phyloP scores from a whole-genome alignment of 2,113 vertebrate species.

The Monarcha castaneiventris region DNA sequence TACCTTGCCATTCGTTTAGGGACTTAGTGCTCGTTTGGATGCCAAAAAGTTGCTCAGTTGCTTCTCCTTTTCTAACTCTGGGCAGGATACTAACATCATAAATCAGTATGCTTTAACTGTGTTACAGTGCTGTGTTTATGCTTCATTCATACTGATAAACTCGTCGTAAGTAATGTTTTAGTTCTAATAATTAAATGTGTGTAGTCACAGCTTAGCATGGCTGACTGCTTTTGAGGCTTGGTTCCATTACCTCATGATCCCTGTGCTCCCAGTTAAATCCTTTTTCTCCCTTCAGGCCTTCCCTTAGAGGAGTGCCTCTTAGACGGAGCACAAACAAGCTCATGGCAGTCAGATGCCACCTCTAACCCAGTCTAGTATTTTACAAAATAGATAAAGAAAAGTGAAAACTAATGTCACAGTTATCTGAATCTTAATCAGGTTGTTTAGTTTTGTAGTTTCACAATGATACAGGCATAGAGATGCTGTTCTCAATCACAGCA shows the following conservation, averaged over 20 bases:
- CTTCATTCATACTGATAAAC: background rate
- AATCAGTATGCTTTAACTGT: background rate
- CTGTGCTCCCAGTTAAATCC: background rate
- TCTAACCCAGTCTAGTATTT: background rate
- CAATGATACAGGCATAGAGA: background rate
- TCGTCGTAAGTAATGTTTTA: background rate
- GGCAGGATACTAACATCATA: background rate
- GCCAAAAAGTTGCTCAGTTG: background rate
- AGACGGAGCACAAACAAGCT: background rate
- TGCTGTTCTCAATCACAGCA: background rate
- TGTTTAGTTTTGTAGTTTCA: background rate
- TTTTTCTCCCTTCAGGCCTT: background rate
- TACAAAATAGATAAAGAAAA: background rate
- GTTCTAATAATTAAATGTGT: background rate
- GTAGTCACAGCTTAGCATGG: background rate
- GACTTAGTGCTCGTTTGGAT: background rate
- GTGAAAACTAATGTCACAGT: background rate
- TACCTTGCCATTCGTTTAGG: background rate
- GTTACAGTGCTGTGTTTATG: background rate
- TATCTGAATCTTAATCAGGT: background rate
- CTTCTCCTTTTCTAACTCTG: background rate
- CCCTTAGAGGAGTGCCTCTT: background rate
- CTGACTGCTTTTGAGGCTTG: background rate
- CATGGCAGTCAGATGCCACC: background rate
- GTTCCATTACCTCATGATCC: background rate